Evolutionary conservation across 1,140 invertebrate genomes (phyloP), one percentile per base, ranked within the genome.

Genomic region (Zaprionus ornatus): DNA sequence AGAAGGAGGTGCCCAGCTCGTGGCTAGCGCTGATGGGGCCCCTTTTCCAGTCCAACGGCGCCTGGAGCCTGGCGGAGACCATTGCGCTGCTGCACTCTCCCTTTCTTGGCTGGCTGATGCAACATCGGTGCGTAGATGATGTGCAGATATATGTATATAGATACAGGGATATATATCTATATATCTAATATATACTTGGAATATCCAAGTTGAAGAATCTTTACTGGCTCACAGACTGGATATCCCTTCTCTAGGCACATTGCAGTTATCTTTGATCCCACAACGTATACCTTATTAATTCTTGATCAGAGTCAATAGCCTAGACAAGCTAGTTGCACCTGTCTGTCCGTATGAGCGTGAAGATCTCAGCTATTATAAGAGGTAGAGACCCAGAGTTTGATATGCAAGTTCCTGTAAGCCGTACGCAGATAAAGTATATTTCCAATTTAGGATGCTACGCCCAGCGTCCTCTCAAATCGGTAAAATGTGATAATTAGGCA

Each of bases 11-110:
- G 19, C 6, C 13, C 3, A 79, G 71, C 9, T 60, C 75, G 10
- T 85, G 85, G 74, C 57, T 71, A 7, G 1, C 67, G 29, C 52
- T 75, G 27, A 19, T 86, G 10, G 69, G 68, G 1, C 71, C 83
- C 1, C 54, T 91, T 0, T 91, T 91, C 13, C 68, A 80, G 52
- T 72, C 80, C 0, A 79, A 72, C n/a, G 40, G 40, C 7, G 5
- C 40, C 1, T 76, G 70, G 63, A 87, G 86, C 40, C 59, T 81
- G 57, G 13, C 72, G 19, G 82, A 90, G n/a, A 90, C 87, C 3
- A 76, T 83, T 1, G 70, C 80, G 9, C 15, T 90, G 32, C 21
- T 91, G 35, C 86, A 90, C 50, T 80, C 86, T 2, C 68, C 85
- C 0, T 21, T 40, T 0, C 48, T 91, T 7, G 77, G 62, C 0